Evolutionary conservation across 2,113 vertebrate genomes (phyloP).

Genomic region (Cyanistes caeruleus): DNA sequence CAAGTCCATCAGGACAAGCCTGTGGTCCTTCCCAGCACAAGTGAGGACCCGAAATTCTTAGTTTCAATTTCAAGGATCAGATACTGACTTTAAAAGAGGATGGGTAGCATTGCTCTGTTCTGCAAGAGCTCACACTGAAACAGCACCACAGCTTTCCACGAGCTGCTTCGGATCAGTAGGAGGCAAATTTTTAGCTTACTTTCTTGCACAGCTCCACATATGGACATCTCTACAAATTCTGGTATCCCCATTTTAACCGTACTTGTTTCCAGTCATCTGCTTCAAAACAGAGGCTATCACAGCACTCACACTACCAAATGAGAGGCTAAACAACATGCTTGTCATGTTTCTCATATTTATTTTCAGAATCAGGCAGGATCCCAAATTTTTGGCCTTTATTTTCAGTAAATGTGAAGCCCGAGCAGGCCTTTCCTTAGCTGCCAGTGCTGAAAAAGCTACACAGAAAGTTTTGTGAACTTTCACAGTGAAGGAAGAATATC

Average conservation of each 20-base stretch:
- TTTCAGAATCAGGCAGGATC: background rate
- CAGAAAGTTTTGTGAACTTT: background rate
- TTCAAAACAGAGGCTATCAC: background rate
- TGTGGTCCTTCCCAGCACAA: background rate
- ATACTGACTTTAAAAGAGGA: background rate
- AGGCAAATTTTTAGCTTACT: background rate
- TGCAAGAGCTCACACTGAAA: background rate
- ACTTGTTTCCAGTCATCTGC: background rate
- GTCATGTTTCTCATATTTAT: background rate
- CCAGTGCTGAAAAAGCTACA: background rate
- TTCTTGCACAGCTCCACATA: background rate
- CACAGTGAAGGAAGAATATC: background rate
- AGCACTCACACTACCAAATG: background rate
- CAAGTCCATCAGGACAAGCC: background rate
- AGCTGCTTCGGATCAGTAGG: background rate
- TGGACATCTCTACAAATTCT: background rate
- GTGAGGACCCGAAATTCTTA: background rate
- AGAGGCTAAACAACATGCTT: background rate
- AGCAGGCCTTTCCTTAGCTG: background rate
- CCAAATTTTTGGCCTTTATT: background rate
- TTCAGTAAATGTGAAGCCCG: background rate
- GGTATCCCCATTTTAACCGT: background rate
- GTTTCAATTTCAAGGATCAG: background rate
- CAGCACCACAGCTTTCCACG: background rate
- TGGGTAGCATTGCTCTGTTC: background rate